Percentiles rank a stretch among this genome's conserved stretches.
Conservation (phyloP, 2,888 invertebrate species). For the Drosophila putrida region DNA sequence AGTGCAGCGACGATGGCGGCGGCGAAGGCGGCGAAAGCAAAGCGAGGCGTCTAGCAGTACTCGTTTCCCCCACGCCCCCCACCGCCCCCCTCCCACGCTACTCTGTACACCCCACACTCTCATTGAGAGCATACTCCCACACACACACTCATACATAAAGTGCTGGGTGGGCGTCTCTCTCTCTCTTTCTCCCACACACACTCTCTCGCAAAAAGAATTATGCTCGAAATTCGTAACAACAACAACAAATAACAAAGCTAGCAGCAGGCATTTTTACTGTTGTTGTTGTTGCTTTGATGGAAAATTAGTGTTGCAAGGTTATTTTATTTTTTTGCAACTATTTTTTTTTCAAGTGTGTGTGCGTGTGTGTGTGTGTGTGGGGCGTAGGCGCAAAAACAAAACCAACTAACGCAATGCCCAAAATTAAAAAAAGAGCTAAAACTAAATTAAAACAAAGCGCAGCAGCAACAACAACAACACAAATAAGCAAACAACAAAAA, state of each 20-base stretch:
- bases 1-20: conserved; percentile 43
- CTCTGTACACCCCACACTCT: conserved; percentile 5
- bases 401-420: neutral
- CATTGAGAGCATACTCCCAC: conserved; percentile 17
- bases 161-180: conserved; percentile 33
- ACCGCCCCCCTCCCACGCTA: neutral
- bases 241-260: conserved; percentile 37
- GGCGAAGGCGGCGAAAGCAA: conserved; percentile 42
- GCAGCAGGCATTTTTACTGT: neutral
- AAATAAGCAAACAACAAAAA: neutral
- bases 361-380: neutral
- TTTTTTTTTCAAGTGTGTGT: conserved; percentile 8
- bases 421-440: neutral
- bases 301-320: conserved; percentile 1
- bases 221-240: conserved; percentile 20
- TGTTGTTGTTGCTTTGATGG: neutral
- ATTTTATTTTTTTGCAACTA: neutral
- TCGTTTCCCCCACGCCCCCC: conserved; percentile 1
- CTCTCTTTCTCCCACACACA: conserved; percentile 1
- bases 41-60: conserved; percentile 61
- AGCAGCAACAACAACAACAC: conserved; percentile 3
- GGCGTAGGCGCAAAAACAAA: conserved; percentile 18
- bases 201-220: conserved; percentile 25
- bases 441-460: neutral
- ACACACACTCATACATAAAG: conserved; percentile 3